Evolutionary conservation across 2,113 vertebrate genomes (phyloP).

Genomic region (Seriola dumerili): DNA sequence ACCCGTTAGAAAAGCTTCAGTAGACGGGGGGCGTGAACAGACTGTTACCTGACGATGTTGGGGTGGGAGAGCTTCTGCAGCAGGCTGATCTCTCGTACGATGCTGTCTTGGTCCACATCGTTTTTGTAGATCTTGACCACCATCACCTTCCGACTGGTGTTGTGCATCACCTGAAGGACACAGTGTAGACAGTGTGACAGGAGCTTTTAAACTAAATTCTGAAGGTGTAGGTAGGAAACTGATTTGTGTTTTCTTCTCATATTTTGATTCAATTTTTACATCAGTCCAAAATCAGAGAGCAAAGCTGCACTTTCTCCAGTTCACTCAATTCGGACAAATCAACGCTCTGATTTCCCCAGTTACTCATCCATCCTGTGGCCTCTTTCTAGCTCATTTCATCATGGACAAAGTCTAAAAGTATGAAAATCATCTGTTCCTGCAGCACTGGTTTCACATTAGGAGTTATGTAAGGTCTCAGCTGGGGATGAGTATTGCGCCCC

Average conservation of each 20-base stretch:
- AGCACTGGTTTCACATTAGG: slow-evolving; percentile 19
- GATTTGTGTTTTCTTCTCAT: neutral
- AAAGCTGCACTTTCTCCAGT: neutral
- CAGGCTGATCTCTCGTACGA: slow-evolving; percentile 91
- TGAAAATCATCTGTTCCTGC: slow-evolving; percentile 7
- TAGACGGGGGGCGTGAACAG: neutral
- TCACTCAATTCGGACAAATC: neutral
- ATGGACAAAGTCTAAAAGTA: slow-evolving; percentile 45
- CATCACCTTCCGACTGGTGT: slow-evolving; percentile 86
- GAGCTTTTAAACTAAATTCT: neutral
- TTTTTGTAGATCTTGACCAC: slow-evolving; percentile 95
- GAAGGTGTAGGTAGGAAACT: neutral
- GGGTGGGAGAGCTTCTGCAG: slow-evolving; percentile 93
- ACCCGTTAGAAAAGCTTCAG: neutral
- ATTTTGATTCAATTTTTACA: no score
- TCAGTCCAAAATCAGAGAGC: neutral
- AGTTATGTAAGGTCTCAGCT: slow-evolving; percentile 65
- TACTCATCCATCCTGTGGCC: slow-evolving; percentile 1
- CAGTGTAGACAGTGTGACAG: neutral
- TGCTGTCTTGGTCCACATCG: slow-evolving; percentile 91
- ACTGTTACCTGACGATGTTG: slow-evolving; percentile 90
- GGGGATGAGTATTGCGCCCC: slow-evolving; percentile 29
- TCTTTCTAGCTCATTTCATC: slow-evolving; percentile 47
- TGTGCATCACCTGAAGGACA: slow-evolving; percentile 84
- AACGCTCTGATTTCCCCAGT: slow-evolving; percentile 9